These are phyloP conservation scores for Leptobrachium leishanense DNA, from an alignment of 2,113 vertebrate genomes.

Conservation along the genomic window DNA sequence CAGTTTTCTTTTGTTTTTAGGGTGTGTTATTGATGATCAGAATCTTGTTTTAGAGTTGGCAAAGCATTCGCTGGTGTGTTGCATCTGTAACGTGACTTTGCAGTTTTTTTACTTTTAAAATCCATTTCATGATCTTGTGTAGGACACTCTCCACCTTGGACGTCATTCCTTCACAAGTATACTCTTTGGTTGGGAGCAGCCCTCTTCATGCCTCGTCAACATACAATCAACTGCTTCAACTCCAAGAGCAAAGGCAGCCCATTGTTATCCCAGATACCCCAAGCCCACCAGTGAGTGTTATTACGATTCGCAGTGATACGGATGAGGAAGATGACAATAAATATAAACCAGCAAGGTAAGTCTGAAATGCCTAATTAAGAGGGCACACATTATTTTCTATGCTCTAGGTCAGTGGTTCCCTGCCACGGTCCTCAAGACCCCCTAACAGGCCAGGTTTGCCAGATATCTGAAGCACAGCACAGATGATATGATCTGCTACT, in stretches of 20 bases:
- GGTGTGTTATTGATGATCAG: too few relatives aligned
- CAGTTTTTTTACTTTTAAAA: too few relatives aligned
- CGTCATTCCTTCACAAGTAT: slow-evolving; percentile 71
- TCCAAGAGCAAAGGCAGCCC: slow-evolving; percentile 82
- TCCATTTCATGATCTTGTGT: neutral
- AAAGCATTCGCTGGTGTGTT: too few relatives aligned
- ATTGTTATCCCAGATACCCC: slow-evolving; percentile 96
- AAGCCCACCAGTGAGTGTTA: slow-evolving; percentile 94
- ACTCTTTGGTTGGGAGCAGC: slow-evolving; percentile 77
- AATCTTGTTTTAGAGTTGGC: too few relatives aligned
- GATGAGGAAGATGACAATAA: slow-evolving; percentile 95
- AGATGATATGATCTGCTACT: too few relatives aligned
- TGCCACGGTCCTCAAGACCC: too few relatives aligned
- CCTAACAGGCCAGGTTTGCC: too few relatives aligned
- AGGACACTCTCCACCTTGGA: slow-evolving; percentile 77
- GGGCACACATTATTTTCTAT: too few relatives aligned
- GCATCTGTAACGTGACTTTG: too few relatives aligned
- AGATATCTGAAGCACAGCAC: too few relatives aligned
- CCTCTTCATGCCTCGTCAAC: slow-evolving; percentile 75
- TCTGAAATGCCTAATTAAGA: neutral
- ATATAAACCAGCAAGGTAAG: slow-evolving; percentile 76
- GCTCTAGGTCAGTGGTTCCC: too few relatives aligned
- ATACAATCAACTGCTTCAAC: slow-evolving; percentile 72
- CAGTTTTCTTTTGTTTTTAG: too few relatives aligned
- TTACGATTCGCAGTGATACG: slow-evolving; percentile 96